These are phyloP conservation scores for Hoplodrina ambigua DNA, from an alignment of 2,888 invertebrate genomes.

Conservation along the genomic window DNA sequence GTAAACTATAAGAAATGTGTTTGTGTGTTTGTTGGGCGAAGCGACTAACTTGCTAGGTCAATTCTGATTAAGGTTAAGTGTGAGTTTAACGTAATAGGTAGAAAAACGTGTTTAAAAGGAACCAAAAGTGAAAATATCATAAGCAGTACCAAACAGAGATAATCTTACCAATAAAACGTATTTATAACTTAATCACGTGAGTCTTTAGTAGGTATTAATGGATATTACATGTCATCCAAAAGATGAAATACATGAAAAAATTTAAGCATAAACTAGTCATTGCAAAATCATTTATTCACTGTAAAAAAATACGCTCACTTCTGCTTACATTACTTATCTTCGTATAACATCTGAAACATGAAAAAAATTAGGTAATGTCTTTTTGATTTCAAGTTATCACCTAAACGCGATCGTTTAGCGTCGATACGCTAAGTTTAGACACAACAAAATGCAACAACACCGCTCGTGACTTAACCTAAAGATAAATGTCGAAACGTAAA, in stretches of 20 bases:
- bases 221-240: not conserved
- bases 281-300: not conserved
- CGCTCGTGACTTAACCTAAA: conserved; percentile 42
- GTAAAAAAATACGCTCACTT: conserved; percentile 2
- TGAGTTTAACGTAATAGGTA: conserved; percentile 1
- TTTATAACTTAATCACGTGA: not conserved
- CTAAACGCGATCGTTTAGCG: not conserved
- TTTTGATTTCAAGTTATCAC: conserved; percentile 18
- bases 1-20: conserved; percentile 40
- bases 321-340: conserved; percentile 8
- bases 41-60: conserved; percentile 42
- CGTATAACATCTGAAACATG: conserved; percentile 7
- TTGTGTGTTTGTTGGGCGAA: conserved; percentile 36
- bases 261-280: too few relatives aligned
- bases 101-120: conserved; percentile 1
- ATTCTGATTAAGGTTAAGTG: conserved; percentile 29
- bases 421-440: not conserved
- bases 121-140: conserved; percentile 1
- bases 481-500: conserved; percentile 39
- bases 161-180: not conserved
- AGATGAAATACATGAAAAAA: not conserved
- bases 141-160: not conserved
- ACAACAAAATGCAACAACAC: conserved; percentile 15
- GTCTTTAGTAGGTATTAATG: not conserved
- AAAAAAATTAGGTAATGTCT: conserved; percentile 6